Percentiles rank a stretch among this genome's conserved stretches.
These are phyloP conservation scores for Anguilla japonica DNA, from an alignment of 2,113 vertebrate genomes.

Conservation along the genomic window DNA sequence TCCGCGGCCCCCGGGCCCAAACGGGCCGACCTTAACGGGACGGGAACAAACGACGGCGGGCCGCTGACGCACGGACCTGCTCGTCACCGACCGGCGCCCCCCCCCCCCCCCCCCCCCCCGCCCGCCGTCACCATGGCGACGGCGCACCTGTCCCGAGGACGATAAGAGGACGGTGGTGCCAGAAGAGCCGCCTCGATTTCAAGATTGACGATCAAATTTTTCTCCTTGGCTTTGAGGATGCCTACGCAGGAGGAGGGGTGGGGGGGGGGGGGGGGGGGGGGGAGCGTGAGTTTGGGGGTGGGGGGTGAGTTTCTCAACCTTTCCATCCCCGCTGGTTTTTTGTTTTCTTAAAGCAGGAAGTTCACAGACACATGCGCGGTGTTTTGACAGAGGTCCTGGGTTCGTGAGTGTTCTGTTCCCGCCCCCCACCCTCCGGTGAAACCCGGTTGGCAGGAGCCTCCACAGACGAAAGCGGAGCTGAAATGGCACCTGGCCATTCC, in stretches of 20 bases:
- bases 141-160: background rate
- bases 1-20: background rate
- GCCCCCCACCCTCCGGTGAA: background rate
- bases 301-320: too few relatives aligned
- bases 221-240: background rate
- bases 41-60: background rate
- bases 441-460: background rate
- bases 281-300: too few relatives aligned
- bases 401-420: too few relatives aligned
- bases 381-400: background rate
- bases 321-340: background rate
- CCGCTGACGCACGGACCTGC: background rate
- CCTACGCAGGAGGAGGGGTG: background rate
- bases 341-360: background rate
- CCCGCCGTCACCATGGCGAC: background rate
- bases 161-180: background rate
- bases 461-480: background rate
- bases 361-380: background rate
- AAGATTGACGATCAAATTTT: constrained; percentile 1
- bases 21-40: background rate
- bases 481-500: background rate
- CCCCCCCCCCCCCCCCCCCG: too few relatives aligned
- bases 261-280: too few relatives aligned
- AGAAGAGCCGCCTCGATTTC: background rate
- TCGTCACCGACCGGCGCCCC: background rate